phyloP scores from a whole-genome alignment of 2,113 vertebrate genomes.

The Cepphus grylle region DNA sequence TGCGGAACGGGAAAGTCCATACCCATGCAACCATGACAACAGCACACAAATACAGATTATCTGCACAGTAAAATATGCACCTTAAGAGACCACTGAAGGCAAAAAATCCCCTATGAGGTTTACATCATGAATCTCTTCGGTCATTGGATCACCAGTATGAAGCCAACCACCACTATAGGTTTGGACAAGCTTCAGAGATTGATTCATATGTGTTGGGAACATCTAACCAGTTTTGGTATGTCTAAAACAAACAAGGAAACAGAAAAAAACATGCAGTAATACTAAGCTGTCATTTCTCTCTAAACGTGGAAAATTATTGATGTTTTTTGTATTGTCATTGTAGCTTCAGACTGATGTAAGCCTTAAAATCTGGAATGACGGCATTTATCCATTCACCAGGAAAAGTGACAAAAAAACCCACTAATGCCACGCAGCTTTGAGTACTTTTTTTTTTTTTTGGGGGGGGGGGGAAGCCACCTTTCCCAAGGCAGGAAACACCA shows the following conservation, averaged over 20 bases:
- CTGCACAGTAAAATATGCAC: background rate
- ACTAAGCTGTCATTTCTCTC: background rate
- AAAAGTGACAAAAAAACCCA: background rate
- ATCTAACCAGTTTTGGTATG: background rate
- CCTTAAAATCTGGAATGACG: background rate
- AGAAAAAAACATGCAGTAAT: fast-evolving
- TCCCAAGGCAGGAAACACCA: background rate
- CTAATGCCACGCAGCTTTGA: background rate
- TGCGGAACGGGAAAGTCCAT: background rate
- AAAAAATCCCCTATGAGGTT: background rate
- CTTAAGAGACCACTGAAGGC: background rate
- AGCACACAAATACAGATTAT: background rate
- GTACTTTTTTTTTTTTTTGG: background rate
- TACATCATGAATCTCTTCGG: background rate
- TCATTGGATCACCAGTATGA: background rate
- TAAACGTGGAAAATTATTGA: background rate
- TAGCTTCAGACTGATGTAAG: background rate
- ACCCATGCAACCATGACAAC: conserved; percentile 37
- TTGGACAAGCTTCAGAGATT: background rate
- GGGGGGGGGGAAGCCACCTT: background rate
- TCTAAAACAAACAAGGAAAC: background rate
- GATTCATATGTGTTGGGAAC: background rate
- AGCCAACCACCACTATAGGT: background rate
- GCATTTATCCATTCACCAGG: background rate
- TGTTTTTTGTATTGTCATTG: background rate